Base-by-base conservation (phyloP, 2,888 invertebrate species). In the Philopedon plagiatum region DNA sequence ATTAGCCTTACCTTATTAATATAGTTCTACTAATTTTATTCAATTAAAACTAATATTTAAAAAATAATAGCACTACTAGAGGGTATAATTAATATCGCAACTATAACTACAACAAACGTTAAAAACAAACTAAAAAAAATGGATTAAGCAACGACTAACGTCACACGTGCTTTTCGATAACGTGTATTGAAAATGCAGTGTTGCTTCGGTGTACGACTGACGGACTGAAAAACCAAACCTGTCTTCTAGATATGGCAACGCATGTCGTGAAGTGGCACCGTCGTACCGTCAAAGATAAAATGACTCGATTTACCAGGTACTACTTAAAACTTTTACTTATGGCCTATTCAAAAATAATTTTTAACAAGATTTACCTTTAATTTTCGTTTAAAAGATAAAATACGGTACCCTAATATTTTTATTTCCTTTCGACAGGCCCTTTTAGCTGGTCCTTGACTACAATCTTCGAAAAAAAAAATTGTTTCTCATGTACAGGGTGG, bases 211-310 rank as follows among this genome's bases (percentile, higher is more conserved):
- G 23, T 34, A 54, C 64, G 54, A 29, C 7, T 13, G 29, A 21
- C 26, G 13, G 13, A 64, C 64, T 54, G 64, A 64, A 64, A 21
- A 54, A 29, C n/a, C 11, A 51, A 64, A 39, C 64, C 63, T 51
- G 64, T 63, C 19, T 51, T 49, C 49, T 26, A n/a, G 63, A 63
- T 34, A 63, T 18, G 54, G 39, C 13, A 64, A 54, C 39, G 26
- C 54, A 26, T 18, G 51, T 64, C 41, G 21, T 34, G 26, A 19
- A 41, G 64, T 64, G 49, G 54, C 56, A 51, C 54, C 29, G 44
- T 56, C n/a, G n/a, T n/a, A n/a, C n/a, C n/a, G n/a, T n/a, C n/a
- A n/a, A 56, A 56, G 56, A 57, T 57, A 58, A 58, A 58, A 8
- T 39, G 15, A 23, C 23, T 29, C 1, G 15, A 26, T 51, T 51